Percentiles rank a stretch among this genome's conserved stretches.
These are phyloP conservation scores for Latrodectus elegans DNA, from an alignment of 2,888 invertebrate species.

Conservation along the genomic window DNA sequence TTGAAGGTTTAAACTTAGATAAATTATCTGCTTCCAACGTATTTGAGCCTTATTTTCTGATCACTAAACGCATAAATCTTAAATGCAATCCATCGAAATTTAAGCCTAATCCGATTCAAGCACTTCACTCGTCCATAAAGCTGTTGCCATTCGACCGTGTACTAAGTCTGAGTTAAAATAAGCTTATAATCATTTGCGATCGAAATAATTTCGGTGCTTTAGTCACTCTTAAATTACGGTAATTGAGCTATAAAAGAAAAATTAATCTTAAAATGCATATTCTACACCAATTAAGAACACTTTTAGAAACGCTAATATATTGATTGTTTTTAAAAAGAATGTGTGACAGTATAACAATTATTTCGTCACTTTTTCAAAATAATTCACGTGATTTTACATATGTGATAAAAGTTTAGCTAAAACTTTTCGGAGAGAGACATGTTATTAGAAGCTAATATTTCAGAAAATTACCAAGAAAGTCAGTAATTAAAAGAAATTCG, in stretches of 20 bases:
- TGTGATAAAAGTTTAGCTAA: too few relatives aligned
- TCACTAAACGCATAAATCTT: neutral
- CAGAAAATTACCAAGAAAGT: too few relatives aligned
- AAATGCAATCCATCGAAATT: constrained; percentile 16
- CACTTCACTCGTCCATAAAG: neutral
- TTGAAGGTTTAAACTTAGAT: neutral
- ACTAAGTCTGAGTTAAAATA: neutral
- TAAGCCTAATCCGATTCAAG: constrained; percentile 14
- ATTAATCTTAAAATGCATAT: too few relatives aligned
- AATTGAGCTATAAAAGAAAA: constrained; percentile 38
- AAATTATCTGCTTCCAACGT: constrained; percentile 9
- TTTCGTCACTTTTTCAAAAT: too few relatives aligned
- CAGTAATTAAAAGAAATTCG: too few relatives aligned
- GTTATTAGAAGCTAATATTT: too few relatives aligned
- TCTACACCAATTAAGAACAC: too few relatives aligned
- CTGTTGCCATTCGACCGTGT: constrained; percentile 27
- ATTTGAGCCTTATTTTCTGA: constrained; percentile 18
- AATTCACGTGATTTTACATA: too few relatives aligned
- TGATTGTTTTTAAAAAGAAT: too few relatives aligned
- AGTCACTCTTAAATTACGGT: constrained; percentile 45
- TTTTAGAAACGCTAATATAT: too few relatives aligned
- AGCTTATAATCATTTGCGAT: neutral
- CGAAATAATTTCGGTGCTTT: constrained; percentile 34
- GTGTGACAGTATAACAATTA: too few relatives aligned
- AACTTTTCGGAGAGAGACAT: too few relatives aligned